Evolutionary conservation across 2,888 invertebrate genomes (phyloP).

Genomic region (Lypha dubia): DNA sequence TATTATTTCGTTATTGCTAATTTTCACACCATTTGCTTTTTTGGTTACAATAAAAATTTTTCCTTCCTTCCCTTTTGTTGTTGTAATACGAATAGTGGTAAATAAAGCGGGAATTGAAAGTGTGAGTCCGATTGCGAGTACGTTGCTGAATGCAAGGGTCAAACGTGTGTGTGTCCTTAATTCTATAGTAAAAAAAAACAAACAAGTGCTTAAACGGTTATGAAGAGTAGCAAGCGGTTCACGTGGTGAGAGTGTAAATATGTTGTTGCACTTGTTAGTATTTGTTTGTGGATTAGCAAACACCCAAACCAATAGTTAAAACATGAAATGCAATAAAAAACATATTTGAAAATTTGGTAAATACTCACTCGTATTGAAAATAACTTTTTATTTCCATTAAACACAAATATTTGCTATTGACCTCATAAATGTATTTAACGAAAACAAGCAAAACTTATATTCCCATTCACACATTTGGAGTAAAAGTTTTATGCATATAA

Average conservation of each 20-base stretch:
- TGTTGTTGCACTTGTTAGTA: background rate
- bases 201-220: background rate
- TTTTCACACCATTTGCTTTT: background rate
- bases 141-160: background rate
- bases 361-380: too few relatives aligned
- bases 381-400: background rate
- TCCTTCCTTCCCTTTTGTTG: background rate
- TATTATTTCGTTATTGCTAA: conserved; percentile 22
- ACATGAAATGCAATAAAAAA: background rate
- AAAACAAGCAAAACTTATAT: conserved; percentile 5
- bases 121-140: too few relatives aligned
- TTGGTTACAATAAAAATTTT: background rate
- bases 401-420: conserved; percentile 1
- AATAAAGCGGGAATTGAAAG: background rate
- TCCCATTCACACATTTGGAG: background rate
- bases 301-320: background rate
- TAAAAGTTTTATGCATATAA: background rate
- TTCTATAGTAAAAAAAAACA: background rate
- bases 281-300: background rate
- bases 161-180: background rate
- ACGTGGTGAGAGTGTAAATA: background rate
- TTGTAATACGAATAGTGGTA: background rate
- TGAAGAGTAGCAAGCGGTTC: background rate
- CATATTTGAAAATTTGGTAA: background rate
- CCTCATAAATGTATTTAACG: conserved; percentile 11